Evolutionary conservation across 2,888 invertebrate genomes (phyloP).

Genomic region (Morpho helenor): DNA sequence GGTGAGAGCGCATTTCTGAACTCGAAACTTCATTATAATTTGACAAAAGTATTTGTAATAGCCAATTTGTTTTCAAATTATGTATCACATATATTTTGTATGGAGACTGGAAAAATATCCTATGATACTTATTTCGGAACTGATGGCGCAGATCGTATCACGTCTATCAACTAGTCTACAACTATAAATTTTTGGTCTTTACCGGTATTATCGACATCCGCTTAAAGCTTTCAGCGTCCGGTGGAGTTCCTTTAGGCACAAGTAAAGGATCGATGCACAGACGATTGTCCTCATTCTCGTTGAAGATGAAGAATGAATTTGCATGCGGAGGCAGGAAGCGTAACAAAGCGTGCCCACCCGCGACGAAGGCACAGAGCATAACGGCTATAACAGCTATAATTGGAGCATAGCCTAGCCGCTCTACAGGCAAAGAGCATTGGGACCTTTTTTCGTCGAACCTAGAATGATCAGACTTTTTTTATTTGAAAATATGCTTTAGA

Average conservation of each 20-base stretch:
- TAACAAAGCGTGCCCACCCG: constrained; percentile 46
- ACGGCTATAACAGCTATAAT: constrained; percentile 46
- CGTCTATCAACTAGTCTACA: no score
- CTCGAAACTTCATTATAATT: no score
- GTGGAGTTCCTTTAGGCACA: constrained; percentile 28
- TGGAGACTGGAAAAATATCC: no score
- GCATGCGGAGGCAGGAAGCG: constrained; percentile 53
- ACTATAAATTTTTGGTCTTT: not conserved
- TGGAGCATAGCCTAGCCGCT: constrained; percentile 44
- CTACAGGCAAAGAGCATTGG: constrained; percentile 43
- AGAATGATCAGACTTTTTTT: not conserved
- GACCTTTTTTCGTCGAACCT: constrained; percentile 57
- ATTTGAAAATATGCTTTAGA: not conserved
- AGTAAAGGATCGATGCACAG: constrained; percentile 46
- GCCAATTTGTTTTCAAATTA: no score
- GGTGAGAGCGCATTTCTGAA: no score
- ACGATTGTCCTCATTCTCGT: constrained; percentile 66
- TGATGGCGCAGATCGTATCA: no score
- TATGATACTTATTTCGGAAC: no score
- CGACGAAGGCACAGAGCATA: constrained; percentile 43
- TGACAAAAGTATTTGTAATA: no score
- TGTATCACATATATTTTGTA: no score
- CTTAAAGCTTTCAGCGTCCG: constrained; percentile 31
- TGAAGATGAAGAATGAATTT: constrained; percentile 65
- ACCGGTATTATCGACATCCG: constrained; percentile 54